A percentile compares a stretch with the other conserved stretches of the same genome.
phyloP scores from a whole-genome alignment of 2,113 vertebrate genomes.

The Saimiri boliviensis region DNA sequence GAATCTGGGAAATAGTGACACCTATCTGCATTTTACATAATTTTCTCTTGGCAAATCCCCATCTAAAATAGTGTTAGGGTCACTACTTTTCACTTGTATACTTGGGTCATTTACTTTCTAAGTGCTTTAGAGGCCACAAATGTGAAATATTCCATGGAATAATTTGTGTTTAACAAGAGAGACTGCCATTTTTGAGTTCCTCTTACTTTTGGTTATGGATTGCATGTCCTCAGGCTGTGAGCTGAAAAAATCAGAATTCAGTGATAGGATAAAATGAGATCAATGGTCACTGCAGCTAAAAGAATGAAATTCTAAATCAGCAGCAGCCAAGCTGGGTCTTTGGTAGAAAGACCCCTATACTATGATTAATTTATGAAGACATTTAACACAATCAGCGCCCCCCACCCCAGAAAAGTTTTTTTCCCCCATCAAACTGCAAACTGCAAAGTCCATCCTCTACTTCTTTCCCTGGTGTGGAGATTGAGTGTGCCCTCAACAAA shows the following conservation, averaged over 20 bases:
- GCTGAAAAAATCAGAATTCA: not conserved
- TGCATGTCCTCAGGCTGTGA: not conserved
- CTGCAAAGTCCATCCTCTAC: not conserved
- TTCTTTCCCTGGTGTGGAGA: not conserved
- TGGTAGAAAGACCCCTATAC: not conserved
- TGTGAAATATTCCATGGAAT: not conserved
- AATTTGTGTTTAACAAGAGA: not conserved
- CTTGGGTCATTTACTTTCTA: not conserved
- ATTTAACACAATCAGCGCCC: not conserved
- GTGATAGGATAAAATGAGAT: not conserved
- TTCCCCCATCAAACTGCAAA: not conserved
- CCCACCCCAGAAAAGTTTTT: not conserved
- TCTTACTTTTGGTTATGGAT: not conserved
- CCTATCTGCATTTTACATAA: not conserved
- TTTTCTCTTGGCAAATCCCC: not conserved
- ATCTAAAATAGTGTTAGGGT: not conserved
- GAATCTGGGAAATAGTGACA: not conserved
- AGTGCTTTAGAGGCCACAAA: not conserved
- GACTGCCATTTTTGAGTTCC: not conserved
- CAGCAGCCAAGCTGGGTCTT: not conserved
- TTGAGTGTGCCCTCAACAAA: not conserved
- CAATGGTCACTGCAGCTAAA: not conserved
- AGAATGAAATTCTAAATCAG: not conserved
- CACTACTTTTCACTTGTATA: not conserved
- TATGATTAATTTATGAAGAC: not conserved